Evolutionary conservation across 2,113 vertebrate species (phyloP), one percentile per base, ranked within the genome.

Genomic region (Pogonocichla stellata): DNA sequence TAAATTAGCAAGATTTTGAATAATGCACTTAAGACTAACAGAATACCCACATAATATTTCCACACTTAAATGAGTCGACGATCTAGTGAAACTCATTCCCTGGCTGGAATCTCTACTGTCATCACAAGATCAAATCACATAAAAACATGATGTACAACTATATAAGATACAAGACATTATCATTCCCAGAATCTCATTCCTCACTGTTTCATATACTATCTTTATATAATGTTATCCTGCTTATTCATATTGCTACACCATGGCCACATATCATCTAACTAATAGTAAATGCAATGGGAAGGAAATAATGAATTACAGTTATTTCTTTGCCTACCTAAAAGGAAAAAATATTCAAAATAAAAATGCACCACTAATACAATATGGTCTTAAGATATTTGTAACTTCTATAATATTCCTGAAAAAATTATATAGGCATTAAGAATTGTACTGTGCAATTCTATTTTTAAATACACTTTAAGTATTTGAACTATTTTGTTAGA

Each of bases 1-100:
- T 26, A 73, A 75, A 57, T 34, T 25, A 77, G 1, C 43, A 77
- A 53, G 25, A 58, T 25, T 64, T 91, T 83, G 47, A 80, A 50
- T 50, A 92, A 78, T 3, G 11, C 38, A 65, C 5, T 64, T 72
- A 66, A 34, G 56, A 70, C 31, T 66, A 79, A 36, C 31, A 90
- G 16, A 93, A 50, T 45, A 82, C 10, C 14, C 24, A 84, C 2
- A 4, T 29, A 58, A 8, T 34, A 78, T 12, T 66, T 66, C 15
- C 69, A 80, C 0, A 0, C 38, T 42, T 54, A 86, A 69, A 69
- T 36, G 25, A 82, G 20, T 24, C 33, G 45, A 88, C 0, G 0
- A 36, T 26, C 10, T 33, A 86, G 18, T 9, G 19, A 78, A 86
- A 89, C 33, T 36, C 2, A 62, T n/a, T 43, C 45, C 14, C 84